Conservation (phyloP, 1,140 invertebrate species). For the Heliconius nattereri region DNA sequence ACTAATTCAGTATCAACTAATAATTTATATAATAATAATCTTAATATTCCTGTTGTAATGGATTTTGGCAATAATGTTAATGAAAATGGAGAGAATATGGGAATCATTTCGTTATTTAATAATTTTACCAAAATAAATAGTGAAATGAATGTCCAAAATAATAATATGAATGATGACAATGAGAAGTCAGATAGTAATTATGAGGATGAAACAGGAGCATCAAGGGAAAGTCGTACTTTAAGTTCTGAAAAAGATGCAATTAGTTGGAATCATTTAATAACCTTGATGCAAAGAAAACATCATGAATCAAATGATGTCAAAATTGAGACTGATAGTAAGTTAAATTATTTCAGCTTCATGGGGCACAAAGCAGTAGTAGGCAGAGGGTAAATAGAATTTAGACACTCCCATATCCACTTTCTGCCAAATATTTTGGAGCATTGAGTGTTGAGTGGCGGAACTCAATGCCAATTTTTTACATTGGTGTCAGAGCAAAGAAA, state of each 20-base stretch:
- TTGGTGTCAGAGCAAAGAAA: no score
- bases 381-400: no score
- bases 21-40: conserved; percentile 49
- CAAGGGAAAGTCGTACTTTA: conserved; percentile 58
- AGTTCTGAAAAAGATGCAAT: conserved; percentile 51
- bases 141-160: conserved; percentile 54
- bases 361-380: no score
- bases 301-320: conserved; percentile 40
- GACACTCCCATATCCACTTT: no score
- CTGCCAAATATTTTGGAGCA: no score
- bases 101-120: conserved; percentile 82
- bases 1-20: conserved; percentile 45
- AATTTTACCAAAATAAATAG: conserved; percentile 73
- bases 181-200: conserved; percentile 20
- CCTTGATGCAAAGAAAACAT: conserved; percentile 55
- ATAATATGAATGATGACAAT: conserved; percentile 63
- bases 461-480: no score
- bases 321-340: conserved; percentile 42
- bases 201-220: conserved; percentile 16
- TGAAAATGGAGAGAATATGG: conserved; percentile 81
- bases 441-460: no score
- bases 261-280: conserved; percentile 68
- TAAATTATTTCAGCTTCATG: not conserved
- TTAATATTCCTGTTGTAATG: conserved; percentile 73
- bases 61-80: conserved; percentile 76